Evolutionary conservation across 2,113 vertebrate species (phyloP), one percentile per base, ranked within the genome.

Genomic region (Charadrius vociferus): DNA sequence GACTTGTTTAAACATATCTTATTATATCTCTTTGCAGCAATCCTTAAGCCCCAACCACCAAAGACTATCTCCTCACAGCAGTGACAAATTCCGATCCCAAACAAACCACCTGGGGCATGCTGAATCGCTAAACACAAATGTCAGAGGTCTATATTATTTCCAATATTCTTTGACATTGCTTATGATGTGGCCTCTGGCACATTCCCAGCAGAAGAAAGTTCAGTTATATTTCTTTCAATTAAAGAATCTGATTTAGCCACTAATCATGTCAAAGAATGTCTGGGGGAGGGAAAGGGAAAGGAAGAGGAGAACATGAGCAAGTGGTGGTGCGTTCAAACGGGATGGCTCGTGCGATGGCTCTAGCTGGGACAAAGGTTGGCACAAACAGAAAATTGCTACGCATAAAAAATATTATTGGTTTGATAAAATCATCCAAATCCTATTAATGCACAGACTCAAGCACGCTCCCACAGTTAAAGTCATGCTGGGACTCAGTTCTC

Each of bases 231-330:
- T 96, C 97, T 93, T 81, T 80, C 92, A 97, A 83, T 88, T 86
- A 95, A 96, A 93, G 73, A 81, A 95, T 92, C 80, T 17, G 94
- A 89, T 97, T 80, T 53, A 95, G 81, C 91, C 91, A 94, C 95
- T 94, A 82, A 92, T 90, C 85, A 95, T 88, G 94, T 96, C 97
- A 93, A 95, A 89, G 92, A 97, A 97, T 95, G 94, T 96, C 85
- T 94, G 92, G 93, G 91, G 96, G 97, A 97, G 94, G 92, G 90
- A 85, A 68, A 70, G 86, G 27, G n/a, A 49, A 83, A 85, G 77
- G 87, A 90, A 59, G 55, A 81, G 72, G 55, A 59, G 71, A 75
- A n/a, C 11, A 1, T 50, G 90, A 92, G 74, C 0, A 7, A 66
- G 91, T 2, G 37, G 74, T 52, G 47, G 23, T 82, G 86, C 2